Evolutionary conservation across 1,140 invertebrate genomes (phyloP).

Genomic region (Drosophila watanabei): DNA sequence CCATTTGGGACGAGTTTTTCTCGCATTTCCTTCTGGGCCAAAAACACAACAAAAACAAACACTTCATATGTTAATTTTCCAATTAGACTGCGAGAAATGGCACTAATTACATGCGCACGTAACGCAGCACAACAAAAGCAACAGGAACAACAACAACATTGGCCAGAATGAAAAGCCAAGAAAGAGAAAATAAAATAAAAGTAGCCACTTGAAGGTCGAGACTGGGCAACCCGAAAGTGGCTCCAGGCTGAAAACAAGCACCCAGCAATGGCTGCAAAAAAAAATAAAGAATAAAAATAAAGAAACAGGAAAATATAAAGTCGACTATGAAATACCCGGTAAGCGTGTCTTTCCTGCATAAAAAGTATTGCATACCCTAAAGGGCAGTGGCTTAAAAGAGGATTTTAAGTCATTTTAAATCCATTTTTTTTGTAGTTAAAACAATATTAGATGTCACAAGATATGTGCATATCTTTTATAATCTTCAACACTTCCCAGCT

Average conservation of each 20-base stretch:
- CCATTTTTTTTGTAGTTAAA: neutral
- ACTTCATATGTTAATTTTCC: conserved; percentile 84
- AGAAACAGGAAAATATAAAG: neutral
- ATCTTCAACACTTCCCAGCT: neutral
- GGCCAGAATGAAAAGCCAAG: conserved; percentile 28
- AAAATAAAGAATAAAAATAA: conserved; percentile 23
- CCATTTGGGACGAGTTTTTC: conserved; percentile 37
- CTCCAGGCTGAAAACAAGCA: conserved; percentile 19
- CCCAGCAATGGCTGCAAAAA: conserved; percentile 18
- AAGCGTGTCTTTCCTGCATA: neutral
- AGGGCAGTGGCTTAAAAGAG: neutral
- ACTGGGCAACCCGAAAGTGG: conserved; percentile 24
- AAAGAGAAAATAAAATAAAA: conserved; percentile 54
- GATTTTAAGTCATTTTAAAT: neutral
- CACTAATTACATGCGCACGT: conserved; percentile 80
- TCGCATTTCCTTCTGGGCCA: conserved; percentile 33
- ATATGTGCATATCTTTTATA: neutral
- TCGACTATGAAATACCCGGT: conserved; percentile 1
- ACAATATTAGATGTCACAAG: too few species aligned
- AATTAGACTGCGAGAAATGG: conserved; percentile 79
- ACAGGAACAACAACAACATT: conserved; percentile 10
- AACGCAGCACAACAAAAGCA: conserved; percentile 45
- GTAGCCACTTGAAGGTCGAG: conserved; percentile 75
- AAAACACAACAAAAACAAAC: conserved; percentile 57
- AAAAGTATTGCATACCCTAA: neutral